Evolutionary conservation across 2,888 invertebrate genomes (phyloP).

Genomic region (Eumerus sabulonum): DNA sequence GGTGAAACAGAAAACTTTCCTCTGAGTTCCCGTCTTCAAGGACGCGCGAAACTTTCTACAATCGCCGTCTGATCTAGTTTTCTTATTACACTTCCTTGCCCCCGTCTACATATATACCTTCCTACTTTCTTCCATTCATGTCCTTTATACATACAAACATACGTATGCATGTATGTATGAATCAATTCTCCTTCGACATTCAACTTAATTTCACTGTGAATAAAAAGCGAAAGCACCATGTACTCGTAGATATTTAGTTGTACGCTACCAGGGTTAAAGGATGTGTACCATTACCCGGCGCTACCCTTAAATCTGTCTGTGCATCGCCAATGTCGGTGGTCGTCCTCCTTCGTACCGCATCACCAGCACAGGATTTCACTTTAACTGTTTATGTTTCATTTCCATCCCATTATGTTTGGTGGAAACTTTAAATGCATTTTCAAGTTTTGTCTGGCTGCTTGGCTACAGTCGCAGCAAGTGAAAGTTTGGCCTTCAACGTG

Average conservation of each 20-base stretch:
- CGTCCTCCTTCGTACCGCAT: slow-evolving; percentile 38
- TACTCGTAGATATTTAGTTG: slow-evolving; percentile 27
- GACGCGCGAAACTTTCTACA: slow-evolving; percentile 54
- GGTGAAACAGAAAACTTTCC: slow-evolving; percentile 61
- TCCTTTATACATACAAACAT: slow-evolving; percentile 4
- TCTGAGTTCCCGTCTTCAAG: slow-evolving; percentile 56
- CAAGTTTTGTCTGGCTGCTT: slow-evolving; percentile 62
- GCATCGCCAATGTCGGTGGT: neutral
- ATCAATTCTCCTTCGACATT: slow-evolving; percentile 68
- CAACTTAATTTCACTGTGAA: slow-evolving; percentile 63
- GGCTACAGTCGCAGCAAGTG: too few relatives aligned
- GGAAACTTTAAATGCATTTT: slow-evolving; percentile 63
- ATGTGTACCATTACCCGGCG: slow-evolving; percentile 33
- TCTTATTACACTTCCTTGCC: slow-evolving; percentile 8
- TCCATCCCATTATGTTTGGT: slow-evolving; percentile 61
- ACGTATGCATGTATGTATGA: slow-evolving; percentile 53
- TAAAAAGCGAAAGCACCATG: slow-evolving; percentile 66
- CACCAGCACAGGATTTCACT: slow-evolving; percentile 60
- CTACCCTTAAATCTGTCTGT: slow-evolving; percentile 11
- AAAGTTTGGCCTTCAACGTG: slow-evolving; percentile 9
- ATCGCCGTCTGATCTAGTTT: slow-evolving; percentile 62
- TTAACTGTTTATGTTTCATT: slow-evolving; percentile 67
- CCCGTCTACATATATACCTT: too few relatives aligned
- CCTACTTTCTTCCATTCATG: too few relatives aligned
- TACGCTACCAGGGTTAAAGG: slow-evolving; percentile 42